Evolutionary conservation across 2,113 vertebrate species (phyloP).

Genomic region (Seriola rivoliana): DNA sequence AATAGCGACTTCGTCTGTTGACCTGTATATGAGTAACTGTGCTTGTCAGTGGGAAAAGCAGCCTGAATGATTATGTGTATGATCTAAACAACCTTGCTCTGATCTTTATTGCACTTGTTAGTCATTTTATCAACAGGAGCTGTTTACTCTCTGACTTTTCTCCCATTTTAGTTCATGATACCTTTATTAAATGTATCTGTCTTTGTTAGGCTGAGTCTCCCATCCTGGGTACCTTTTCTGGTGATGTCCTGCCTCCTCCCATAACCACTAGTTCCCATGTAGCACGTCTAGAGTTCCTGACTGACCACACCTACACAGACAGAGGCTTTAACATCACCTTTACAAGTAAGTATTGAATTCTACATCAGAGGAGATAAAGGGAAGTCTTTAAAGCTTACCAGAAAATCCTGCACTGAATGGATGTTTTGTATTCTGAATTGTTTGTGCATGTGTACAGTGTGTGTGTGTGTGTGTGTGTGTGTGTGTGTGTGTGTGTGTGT

Average conservation of each 20-base stretch:
- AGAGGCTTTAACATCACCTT: constrained; percentile 99
- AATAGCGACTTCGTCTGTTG: constrained; percentile 11
- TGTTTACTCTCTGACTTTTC: background rate
- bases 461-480: background rate
- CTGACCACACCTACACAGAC: constrained; percentile 98
- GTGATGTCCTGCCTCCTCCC: constrained; percentile 92
- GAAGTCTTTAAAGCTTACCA: constrained; percentile 37
- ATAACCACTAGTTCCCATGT: constrained; percentile 97
- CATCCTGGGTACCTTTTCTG: constrained; percentile 95
- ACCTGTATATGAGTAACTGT: constrained; percentile 2
- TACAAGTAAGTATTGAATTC: constrained; percentile 88
- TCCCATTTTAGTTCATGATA: background rate
- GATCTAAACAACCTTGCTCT: constrained; percentile 13
- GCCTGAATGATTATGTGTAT: constrained; percentile 19
- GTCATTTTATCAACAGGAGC: background rate
- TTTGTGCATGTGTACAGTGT: constrained; percentile 18
- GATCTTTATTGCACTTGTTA: background rate
- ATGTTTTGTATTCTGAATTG: constrained; percentile 20
- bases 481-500: constrained; percentile 19
- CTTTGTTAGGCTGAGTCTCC: constrained; percentile 89
- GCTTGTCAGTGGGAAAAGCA: constrained; percentile 3
- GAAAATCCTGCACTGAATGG: constrained; percentile 8
- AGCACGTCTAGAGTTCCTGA: constrained; percentile 96
- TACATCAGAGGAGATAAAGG: constrained; percentile 12
- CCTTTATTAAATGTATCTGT: constrained; percentile 14